Evolutionary conservation across 2,113 vertebrate genomes (phyloP).

Genomic region (Cinclus cinclus): DNA sequence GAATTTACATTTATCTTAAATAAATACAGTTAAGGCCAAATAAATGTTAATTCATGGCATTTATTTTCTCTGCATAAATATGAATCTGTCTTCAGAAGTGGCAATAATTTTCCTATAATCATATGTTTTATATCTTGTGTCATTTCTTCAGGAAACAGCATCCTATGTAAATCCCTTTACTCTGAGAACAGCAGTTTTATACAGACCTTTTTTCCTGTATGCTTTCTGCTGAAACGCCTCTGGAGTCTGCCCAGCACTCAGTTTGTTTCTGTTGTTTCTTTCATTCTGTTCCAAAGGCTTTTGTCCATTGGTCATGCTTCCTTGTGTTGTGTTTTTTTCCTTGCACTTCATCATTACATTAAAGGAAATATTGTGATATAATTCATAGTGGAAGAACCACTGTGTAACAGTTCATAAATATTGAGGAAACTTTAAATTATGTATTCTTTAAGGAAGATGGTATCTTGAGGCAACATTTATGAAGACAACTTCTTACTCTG

Average conservation of each 20-base stretch:
- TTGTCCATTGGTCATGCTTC: not conserved
- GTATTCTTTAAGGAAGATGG: not conserved
- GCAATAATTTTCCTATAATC: not conserved
- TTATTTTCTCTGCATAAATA: not conserved
- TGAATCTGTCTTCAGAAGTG: not conserved
- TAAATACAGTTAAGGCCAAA: not conserved
- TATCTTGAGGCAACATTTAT: not conserved
- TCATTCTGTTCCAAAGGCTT: not conserved
- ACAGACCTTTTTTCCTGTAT: not conserved
- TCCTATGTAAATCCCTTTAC: not conserved
- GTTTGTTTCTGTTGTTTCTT: not conserved
- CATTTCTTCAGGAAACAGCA: not conserved
- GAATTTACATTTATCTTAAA: not conserved
- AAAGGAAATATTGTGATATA: not conserved
- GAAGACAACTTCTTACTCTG: not conserved
- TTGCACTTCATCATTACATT: not conserved
- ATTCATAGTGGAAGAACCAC: not conserved
- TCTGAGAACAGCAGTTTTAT: not conserved
- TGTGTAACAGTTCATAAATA: not conserved
- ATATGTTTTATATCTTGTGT: not conserved
- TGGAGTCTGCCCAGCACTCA: slow-evolving; percentile 61
- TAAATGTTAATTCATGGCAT: not conserved
- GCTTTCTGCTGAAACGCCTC: not conserved
- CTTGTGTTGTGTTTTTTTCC: not conserved
- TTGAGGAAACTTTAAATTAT: not conserved